phyloP scores from a whole-genome alignment of 2,888 invertebrate genomes.

The Sminthurides aquaticus region DNA sequence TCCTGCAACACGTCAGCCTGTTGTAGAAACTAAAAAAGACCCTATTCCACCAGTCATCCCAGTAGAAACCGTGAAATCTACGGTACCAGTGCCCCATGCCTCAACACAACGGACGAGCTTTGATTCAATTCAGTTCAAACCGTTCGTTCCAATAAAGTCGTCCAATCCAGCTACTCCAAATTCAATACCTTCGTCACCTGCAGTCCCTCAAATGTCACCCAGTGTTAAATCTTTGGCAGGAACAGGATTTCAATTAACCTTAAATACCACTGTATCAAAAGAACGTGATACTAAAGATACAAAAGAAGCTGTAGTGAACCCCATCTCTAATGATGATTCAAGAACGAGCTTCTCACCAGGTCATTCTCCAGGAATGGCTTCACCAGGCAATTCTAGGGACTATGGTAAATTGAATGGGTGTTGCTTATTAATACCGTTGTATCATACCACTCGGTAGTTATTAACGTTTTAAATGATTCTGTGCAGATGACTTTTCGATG shows the following conservation, averaged over 20 bases:
- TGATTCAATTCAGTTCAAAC: constrained; percentile 30
- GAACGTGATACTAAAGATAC: constrained; percentile 9
- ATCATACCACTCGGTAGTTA: not conserved
- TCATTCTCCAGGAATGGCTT: constrained; percentile 37
- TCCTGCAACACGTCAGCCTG: not conserved
- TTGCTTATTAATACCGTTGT: too few species aligned
- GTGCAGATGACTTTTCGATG: constrained; percentile 39
- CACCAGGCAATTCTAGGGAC: constrained; percentile 26
- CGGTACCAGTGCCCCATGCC: not conserved
- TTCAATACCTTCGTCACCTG: constrained; percentile 30
- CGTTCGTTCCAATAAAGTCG: constrained; percentile 35
- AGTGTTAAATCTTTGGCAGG: constrained; percentile 27
- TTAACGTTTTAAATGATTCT: constrained; percentile 5
- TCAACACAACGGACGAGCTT: constrained; percentile 26
- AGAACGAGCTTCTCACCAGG: constrained; percentile 37
- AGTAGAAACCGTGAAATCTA: not conserved
- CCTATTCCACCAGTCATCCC: too few species aligned
- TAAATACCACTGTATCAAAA: constrained; percentile 8
- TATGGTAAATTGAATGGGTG: too few species aligned
- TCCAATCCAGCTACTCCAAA: constrained; percentile 41
- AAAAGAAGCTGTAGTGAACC: constrained; percentile 10
- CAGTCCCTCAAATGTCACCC: constrained; percentile 23
- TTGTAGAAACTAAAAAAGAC: not conserved
- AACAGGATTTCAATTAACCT: constrained; percentile 27
- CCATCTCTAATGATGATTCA: constrained; percentile 34